Evolutionary conservation across 1,140 invertebrate species (phyloP), one percentile per base, ranked within the genome.

Genomic region (Danaus plexippus): DNA sequence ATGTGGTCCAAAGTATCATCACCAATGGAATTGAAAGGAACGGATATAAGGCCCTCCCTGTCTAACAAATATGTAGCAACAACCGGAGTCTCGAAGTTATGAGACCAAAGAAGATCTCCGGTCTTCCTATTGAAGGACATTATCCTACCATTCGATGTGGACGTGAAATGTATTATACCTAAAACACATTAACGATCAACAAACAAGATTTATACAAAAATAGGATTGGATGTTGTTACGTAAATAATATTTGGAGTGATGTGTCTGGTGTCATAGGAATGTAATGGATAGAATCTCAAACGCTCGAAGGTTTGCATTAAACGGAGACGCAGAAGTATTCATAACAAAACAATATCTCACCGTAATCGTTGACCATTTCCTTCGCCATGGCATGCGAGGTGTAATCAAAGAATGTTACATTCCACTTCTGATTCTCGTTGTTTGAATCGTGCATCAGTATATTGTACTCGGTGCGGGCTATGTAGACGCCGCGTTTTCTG

Each of bases 361-460:
- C 94, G 90, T 97, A 97, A 87, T 94, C 93, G 68, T 92, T 92
- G 11, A 91, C 84, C 76, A 91, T 88, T 67, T 96, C 92, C 54
- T 91, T 89, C 15, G 90, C 90, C 89, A 95, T 93, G 51, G 91
- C 91, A 46, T 90, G 89, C 10, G 94, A 92, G 1, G 94, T 92
- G 83, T 96, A 96, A 86, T 96, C 94, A 73, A 92, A 95, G 81
- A 96, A 99, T 0, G 97, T 98, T 9, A 98, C 94, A 89, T 99
- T 99, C 97, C 97, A 99, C 77, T 94, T 93, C 15, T 87, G 87
- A 64, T 90, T 88, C 42, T 87, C 85, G 67, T 93, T 91, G 66
- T 94, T 92, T 8, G 92, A 92, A 74, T 99, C 97, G 63, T 95
- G 93, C 96, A 99, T 98, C 63, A 96, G 92, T 42, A 99, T 93